These are phyloP conservation scores for Podocnemis expansa DNA, from an alignment of 2,113 vertebrate species.

Conservation along the genomic window DNA sequence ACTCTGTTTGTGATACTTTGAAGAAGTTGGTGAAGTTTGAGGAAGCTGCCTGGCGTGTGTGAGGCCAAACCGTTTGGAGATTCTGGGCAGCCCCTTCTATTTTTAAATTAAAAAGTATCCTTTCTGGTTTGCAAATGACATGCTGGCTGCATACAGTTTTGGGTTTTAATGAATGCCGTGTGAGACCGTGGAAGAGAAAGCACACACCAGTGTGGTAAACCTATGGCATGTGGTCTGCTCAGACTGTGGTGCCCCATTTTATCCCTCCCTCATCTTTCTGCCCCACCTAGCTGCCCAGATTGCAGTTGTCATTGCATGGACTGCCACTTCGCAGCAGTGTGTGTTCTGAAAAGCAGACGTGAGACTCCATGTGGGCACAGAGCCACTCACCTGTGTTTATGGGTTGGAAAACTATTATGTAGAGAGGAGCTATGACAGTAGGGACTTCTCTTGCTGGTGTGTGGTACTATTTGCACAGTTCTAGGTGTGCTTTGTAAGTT, in stretches of 20 bases:
- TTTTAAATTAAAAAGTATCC: neutral
- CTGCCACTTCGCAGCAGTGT: neutral
- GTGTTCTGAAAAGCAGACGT: neutral
- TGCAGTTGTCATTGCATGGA: neutral
- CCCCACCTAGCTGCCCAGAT: neutral
- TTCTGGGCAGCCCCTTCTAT: neutral
- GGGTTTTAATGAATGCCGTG: neutral
- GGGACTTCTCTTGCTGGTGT: neutral
- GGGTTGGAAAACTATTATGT: neutral
- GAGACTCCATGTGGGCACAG: neutral
- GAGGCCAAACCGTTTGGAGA: accelerated
- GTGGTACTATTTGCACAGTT: neutral
- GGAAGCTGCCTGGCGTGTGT: neutral
- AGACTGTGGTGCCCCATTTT: no score
- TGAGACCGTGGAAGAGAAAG: neutral
- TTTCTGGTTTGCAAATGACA: accelerated
- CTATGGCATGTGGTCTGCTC: neutral
- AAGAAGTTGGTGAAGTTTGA: neutral
- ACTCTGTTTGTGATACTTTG: neutral
- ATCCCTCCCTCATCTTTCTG: neutral
- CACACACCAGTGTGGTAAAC: neutral
- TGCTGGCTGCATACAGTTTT: neutral
- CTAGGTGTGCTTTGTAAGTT: neutral
- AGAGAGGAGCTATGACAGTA: neutral
- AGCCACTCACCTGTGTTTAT: neutral